Evolutionary conservation across 2,888 invertebrate genomes (phyloP).

Genomic region (Cynaeus angustus): DNA sequence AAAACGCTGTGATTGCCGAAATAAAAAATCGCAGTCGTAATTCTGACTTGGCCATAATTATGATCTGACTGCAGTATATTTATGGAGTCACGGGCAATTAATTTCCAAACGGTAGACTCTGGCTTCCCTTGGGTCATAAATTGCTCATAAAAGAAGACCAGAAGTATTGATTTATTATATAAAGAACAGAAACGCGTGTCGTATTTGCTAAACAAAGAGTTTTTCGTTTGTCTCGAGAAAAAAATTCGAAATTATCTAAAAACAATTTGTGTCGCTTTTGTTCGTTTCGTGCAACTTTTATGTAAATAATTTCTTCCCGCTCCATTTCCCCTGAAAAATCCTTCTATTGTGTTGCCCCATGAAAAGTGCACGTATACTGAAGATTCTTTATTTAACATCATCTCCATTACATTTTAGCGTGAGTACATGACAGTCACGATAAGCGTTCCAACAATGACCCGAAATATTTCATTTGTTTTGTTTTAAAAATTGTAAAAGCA

Average conservation of each 20-base stretch:
- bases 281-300: slow-evolving; percentile 5
- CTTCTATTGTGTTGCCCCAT: slow-evolving; percentile 5
- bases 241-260: neutral
- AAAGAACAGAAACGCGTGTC: neutral
- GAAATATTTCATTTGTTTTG: slow-evolving; percentile 50
- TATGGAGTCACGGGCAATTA: slow-evolving; percentile 40
- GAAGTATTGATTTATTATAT: slow-evolving; percentile 24
- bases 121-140: slow-evolving; percentile 34
- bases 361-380: slow-evolving; percentile 1
- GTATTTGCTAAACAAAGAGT: neutral
- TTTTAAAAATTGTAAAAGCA: slow-evolving; percentile 46
- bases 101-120: slow-evolving; percentile 31
- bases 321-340: slow-evolving; percentile 12
- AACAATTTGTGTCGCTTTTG: neutral
- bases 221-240: neutral
- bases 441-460: slow-evolving; percentile 48
- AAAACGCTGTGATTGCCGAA: neutral
- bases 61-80: slow-evolving; percentile 22
- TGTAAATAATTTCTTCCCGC: slow-evolving; percentile 4
- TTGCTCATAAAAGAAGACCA: slow-evolving; percentile 33
- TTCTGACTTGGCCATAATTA: slow-evolving; percentile 16
- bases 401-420: slow-evolving; percentile 46
- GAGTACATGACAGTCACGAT: slow-evolving; percentile 51
- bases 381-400: slow-evolving; percentile 44
- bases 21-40: slow-evolving; percentile 5